These are phyloP conservation scores for Hyalella azteca DNA, from an alignment of 2,888 invertebrate genomes.

Conservation along the genomic window DNA sequence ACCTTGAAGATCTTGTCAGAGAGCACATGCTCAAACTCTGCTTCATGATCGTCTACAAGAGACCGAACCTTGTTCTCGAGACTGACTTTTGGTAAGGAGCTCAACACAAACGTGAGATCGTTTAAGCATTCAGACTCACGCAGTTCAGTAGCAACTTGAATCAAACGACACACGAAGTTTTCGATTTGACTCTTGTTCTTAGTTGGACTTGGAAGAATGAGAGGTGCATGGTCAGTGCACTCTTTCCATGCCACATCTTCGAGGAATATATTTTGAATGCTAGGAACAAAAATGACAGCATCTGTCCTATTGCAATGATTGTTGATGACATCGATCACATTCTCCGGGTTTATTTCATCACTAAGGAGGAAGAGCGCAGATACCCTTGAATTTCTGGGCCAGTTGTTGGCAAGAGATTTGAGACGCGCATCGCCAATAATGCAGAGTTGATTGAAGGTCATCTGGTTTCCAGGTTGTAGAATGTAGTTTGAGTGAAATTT, in stretches of 20 bases:
- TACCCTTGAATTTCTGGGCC: not conserved
- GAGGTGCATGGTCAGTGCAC: not conserved
- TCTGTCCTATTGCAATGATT: not conserved
- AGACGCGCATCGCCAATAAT: not conserved
- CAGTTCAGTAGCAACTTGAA: not conserved
- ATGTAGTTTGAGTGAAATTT: not conserved
- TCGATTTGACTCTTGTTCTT: not conserved
- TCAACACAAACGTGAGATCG: not conserved
- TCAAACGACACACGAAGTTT: not conserved
- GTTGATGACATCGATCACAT: not conserved
- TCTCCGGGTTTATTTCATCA: not conserved
- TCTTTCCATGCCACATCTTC: not conserved
- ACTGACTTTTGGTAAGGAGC: not conserved
- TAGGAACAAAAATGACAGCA: conserved; percentile 3
- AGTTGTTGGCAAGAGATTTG: not conserved
- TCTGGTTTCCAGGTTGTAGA: not conserved
- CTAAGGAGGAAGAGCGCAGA: not conserved
- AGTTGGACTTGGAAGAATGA: not conserved
- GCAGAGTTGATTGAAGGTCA: not conserved
- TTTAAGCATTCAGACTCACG: not conserved
- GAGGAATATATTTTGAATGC: not conserved
- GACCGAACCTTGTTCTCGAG: not conserved
- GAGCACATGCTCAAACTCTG: not conserved
- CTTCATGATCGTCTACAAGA: not conserved
- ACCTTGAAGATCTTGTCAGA: not conserved